Percentiles rank a stretch among this genome's conserved stretches.
Conservation (phyloP, 23 tunicate species). For the Halocynthia aurantium region DNA sequence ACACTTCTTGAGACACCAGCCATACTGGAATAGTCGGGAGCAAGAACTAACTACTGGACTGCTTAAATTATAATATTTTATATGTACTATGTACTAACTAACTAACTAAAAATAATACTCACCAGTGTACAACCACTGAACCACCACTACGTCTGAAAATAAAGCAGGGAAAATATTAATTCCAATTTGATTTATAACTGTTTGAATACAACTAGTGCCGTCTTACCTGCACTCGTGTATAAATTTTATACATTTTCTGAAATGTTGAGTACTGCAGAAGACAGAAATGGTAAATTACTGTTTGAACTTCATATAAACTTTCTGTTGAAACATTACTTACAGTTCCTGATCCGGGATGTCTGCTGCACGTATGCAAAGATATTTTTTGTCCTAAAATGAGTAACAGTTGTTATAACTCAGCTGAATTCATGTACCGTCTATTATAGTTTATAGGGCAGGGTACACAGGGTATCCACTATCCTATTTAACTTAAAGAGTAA, state of each 20-base stretch:
- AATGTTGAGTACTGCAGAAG: slow-evolving; percentile 44
- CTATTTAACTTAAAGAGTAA: neutral
- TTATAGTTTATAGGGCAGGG: too few relatives aligned
- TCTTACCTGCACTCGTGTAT: slow-evolving; percentile 70
- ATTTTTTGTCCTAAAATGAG: slow-evolving; percentile 38
- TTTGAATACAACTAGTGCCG: neutral
- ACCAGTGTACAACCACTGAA: slow-evolving; percentile 90
- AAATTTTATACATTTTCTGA: slow-evolving; percentile 51
- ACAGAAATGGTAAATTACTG: neutral
- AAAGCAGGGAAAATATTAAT: slow-evolving; percentile 5
- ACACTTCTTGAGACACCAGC: slow-evolving; percentile 93
- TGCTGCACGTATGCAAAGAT: slow-evolving; percentile 45
- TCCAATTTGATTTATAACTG: slow-evolving; percentile 1
- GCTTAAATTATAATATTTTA: neutral
- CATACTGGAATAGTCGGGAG: slow-evolving; percentile 28
- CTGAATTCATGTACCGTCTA: too few relatives aligned
- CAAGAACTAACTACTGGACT: neutral
- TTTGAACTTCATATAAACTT: neutral
- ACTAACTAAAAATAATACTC: slow-evolving; percentile 13
- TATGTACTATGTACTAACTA: neutral
- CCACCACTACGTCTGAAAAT: slow-evolving; percentile 64
- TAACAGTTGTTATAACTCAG: neutral
- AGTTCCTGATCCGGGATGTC: slow-evolving; percentile 74
- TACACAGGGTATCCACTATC: neutral
- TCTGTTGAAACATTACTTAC: slow-evolving; percentile 22